Percentiles rank a stretch among this genome's conserved stretches.
Evolutionary conservation across 1,140 invertebrate species (phyloP).

Genomic region (Chrysoperla carnea): DNA sequence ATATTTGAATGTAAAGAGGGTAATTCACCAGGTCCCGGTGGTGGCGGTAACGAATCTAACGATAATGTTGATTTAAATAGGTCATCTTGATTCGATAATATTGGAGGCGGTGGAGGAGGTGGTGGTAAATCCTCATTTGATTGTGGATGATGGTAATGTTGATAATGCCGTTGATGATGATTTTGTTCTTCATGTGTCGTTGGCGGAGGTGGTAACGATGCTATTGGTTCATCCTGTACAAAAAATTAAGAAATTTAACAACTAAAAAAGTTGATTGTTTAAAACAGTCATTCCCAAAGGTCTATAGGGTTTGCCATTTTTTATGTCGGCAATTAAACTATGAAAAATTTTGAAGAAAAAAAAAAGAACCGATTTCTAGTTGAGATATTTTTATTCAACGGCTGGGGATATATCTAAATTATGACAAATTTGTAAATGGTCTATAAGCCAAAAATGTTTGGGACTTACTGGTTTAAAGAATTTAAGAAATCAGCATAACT

Average conservation of each 20-base stretch:
- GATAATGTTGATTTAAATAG: constrained; percentile 60
- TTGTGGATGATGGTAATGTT: constrained; percentile 11
- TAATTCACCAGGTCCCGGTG: constrained; percentile 45
- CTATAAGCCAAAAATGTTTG: too few species aligned
- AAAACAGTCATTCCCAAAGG: not conserved
- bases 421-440: too few species aligned
- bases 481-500: too few species aligned
- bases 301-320: too few species aligned
- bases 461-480: too few species aligned
- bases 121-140: constrained; percentile 10
- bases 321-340: too few species aligned
- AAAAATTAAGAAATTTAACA: constrained; percentile 2
- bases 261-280: too few species aligned
- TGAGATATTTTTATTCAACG: too few species aligned
- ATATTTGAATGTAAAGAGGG: constrained; percentile 26
- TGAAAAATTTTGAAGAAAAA: too few species aligned
- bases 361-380: too few species aligned
- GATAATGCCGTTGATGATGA: constrained; percentile 20
- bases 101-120: constrained; percentile 36
- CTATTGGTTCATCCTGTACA: constrained; percentile 30
- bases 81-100: constrained; percentile 6
- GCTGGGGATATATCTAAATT: too few species aligned
- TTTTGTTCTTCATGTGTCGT: constrained; percentile 16
- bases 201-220: constrained; percentile 33
- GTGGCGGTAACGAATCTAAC: constrained; percentile 55